A percentile compares a stretch with the other conserved stretches of the same genome.
Conservation (phyloP, 2,113 vertebrate species). For the Hemiscyllium ocellatum region DNA sequence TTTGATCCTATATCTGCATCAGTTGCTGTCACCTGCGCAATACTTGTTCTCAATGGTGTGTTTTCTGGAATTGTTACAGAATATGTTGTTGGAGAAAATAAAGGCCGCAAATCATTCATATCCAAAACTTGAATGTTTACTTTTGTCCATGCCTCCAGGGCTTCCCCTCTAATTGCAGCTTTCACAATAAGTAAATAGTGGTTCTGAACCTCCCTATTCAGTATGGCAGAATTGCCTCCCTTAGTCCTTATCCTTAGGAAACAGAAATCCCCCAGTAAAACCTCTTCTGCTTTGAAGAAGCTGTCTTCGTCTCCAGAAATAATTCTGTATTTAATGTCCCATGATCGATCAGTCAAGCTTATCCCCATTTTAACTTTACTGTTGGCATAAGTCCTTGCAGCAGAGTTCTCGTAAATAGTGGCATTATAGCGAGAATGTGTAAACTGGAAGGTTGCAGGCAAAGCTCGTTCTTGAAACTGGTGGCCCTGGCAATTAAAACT, state of each 20-base stretch:
- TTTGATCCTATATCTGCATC: conserved; percentile 96
- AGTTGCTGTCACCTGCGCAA: conserved; percentile 95
- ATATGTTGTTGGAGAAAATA: conserved; percentile 95
- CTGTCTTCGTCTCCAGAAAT: conserved; percentile 94
- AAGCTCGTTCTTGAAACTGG: conserved; percentile 49
- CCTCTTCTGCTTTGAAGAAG: conserved; percentile 94
- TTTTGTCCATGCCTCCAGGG: conserved; percentile 90
- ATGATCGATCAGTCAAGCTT: conserved; percentile 70
- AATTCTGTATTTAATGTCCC: conserved; percentile 93
- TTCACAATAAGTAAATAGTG: conserved; percentile 89
- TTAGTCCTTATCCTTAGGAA: conserved; percentile 95
- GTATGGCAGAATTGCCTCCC: conserved; percentile 90
- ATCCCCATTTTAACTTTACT: conserved; percentile 90
- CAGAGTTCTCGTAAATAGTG: conserved; percentile 88
- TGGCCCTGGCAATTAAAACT: conserved; percentile 58
- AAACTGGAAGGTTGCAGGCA: conserved; percentile 70
- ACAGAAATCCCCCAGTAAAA: conserved; percentile 89
- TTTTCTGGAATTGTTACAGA: conserved; percentile 89
- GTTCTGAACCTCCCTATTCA: conserved; percentile 95
- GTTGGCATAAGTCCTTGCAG: conserved; percentile 87
- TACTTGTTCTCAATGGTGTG: conserved; percentile 90
- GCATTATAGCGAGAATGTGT: conserved; percentile 83
- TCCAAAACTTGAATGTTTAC: conserved; percentile 90
- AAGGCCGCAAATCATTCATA: conserved; percentile 96
- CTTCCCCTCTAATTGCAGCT: conserved; percentile 83